Evolutionary conservation across 1,140 invertebrate species (phyloP).

Genomic region (Drosophila mauritiana): DNA sequence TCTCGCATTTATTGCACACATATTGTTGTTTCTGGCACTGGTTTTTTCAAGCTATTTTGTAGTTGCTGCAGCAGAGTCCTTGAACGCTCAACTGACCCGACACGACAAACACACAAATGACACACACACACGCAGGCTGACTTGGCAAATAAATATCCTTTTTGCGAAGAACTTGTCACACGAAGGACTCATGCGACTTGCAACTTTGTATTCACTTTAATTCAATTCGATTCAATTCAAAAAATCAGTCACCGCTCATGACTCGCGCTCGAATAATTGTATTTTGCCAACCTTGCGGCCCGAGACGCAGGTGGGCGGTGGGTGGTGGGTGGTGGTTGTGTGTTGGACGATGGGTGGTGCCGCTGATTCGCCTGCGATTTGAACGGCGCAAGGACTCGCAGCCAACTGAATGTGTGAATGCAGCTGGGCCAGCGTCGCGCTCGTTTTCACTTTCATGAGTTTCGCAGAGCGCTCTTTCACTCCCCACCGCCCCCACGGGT

Average conservation of each 20-base stretch:
- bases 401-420: constrained; percentile 73
- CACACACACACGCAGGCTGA: constrained; percentile 20
- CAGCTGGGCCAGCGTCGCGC: constrained; percentile 57
- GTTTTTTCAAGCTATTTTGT: constrained; percentile 33
- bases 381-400: constrained; percentile 76
- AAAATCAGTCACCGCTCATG: constrained; percentile 10
- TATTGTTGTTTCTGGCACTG: constrained; percentile 44
- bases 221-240: constrained; percentile 18
- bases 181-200: constrained; percentile 33
- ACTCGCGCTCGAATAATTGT: constrained; percentile 39
- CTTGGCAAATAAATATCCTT: constrained; percentile 21
- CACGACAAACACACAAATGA: constrained; percentile 61
- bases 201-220: constrained; percentile 23
- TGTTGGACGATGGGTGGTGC: constrained; percentile 12
- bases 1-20: constrained; percentile 54
- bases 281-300: constrained; percentile 32
- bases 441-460: constrained; percentile 80
- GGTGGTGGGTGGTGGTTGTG: constrained; percentile 3
- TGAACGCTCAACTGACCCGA: constrained; percentile 81
- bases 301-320: constrained; percentile 3
- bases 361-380: constrained; percentile 23
- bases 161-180: not conserved
- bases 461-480: constrained; percentile 59
- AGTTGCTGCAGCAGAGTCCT: constrained; percentile 65
- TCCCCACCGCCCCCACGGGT: not conserved